Conservation (phyloP, 2,797 vertebrate genomes). For the Parambassis ranga region DNA sequence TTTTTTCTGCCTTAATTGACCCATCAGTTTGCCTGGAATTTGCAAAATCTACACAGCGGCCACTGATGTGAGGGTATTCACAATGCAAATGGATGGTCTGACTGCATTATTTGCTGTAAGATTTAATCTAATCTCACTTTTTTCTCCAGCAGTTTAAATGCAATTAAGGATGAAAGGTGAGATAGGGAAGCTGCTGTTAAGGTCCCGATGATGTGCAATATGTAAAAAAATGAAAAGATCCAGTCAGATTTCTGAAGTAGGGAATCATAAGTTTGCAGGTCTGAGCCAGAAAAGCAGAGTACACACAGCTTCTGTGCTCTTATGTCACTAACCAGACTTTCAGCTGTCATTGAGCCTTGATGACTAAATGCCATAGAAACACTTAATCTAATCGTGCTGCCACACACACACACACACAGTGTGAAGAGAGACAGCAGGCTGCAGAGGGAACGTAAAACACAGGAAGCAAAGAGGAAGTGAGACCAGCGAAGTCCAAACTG, state of each 20-base stretch:
- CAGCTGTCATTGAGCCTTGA: conserved; percentile 18
- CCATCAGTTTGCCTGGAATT: conserved; percentile 51
- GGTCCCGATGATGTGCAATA: conserved; percentile 11
- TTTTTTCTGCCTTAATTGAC: conserved; percentile 59
- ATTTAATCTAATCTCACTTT: conserved; percentile 26
- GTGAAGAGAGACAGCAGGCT: neutral
- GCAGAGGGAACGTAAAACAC: conserved; percentile 21
- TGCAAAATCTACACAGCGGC: conserved; percentile 27
- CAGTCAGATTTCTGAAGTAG: conserved; percentile 4
- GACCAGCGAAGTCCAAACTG: conserved; percentile 17
- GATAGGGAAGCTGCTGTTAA: neutral
- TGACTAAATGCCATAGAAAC: conserved; percentile 33
- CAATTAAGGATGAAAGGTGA: conserved; percentile 14
- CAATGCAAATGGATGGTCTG: conserved; percentile 35
- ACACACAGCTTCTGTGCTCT: neutral
- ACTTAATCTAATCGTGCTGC: neutral
- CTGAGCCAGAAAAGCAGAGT: conserved; percentile 6
- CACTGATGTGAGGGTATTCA: conserved; percentile 27
- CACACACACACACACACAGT: neutral
- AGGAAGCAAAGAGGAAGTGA: conserved; percentile 20
- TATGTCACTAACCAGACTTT: conserved; percentile 19
- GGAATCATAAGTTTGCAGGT: neutral
- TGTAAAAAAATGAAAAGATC: conserved; percentile 1
- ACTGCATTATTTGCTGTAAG: conserved; percentile 8
- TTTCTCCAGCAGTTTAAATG: conserved; percentile 6